Percentiles rank a stretch among this genome's conserved stretches.
phyloP scores from a whole-genome alignment of 2,113 vertebrate genomes.

The Acrocephalus kingi region DNA sequence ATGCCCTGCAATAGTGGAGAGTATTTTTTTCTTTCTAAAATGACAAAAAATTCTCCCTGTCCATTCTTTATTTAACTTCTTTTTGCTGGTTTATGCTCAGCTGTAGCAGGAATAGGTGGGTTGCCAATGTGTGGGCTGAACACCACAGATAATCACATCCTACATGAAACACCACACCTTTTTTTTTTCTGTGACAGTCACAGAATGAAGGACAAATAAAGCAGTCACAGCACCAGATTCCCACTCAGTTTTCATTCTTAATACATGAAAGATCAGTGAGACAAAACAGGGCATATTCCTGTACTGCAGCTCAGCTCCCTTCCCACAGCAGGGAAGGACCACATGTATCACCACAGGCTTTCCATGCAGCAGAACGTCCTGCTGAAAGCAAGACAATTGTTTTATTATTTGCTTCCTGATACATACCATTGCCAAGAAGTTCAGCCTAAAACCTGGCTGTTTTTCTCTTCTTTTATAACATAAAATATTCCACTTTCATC shows the following conservation, averaged over 20 bases:
- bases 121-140: not conserved
- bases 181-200: not conserved
- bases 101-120: not conserved
- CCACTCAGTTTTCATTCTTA: not conserved
- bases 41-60: not conserved
- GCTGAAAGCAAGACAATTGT: not conserved
- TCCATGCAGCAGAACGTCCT: not conserved
- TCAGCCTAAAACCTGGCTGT: not conserved
- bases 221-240: not conserved
- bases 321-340: not conserved
- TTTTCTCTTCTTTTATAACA: not conserved
- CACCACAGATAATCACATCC: not conserved
- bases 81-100: not conserved
- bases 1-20: not conserved
- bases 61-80: not conserved
- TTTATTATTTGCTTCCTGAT: slow-evolving; percentile 20
- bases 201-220: not conserved
- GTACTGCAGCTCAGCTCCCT: not conserved
- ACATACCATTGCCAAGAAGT: not conserved
- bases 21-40: not conserved
- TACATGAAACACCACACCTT: not conserved
- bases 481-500: not conserved
- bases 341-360: not conserved
- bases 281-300: not conserved
- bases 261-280: not conserved